Evolutionary conservation across 2,797 vertebrate species (phyloP), one percentile per base, ranked within the genome.

Genomic region (Enteromius afrohamiltoni): DNA sequence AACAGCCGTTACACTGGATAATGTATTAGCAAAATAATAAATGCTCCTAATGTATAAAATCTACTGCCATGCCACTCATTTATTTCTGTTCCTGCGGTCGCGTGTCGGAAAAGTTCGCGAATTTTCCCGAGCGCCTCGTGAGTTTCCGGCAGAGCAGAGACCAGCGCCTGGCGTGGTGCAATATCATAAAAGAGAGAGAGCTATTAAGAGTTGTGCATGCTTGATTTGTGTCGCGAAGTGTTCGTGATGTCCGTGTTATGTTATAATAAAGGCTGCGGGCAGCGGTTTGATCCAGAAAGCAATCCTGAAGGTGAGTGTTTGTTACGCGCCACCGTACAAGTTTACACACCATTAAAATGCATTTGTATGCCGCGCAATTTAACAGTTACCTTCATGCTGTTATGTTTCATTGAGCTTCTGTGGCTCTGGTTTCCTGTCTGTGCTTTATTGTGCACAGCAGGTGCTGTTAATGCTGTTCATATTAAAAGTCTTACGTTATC

Each of bases 211-310:
- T 17, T 51, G n/a, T 55, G 34, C 40, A 51, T 55, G 26, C n/a
- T 55, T 4, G 1, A 23, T 55, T 26, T 58, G 78, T 79, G 11
- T 79, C 21, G 21, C 16, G 10, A 65, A 21, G 34, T 9, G 14
- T 26, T 21, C 23, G 58, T 49, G 3, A 98, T 97, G 97, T 96
- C 97, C 1, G 74, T 93, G n/a, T 92, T 97, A 23, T 98, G 97
- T 92, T 97, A 98, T 84, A 97, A 97, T 87, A 96, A 96, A 62
- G 96, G 96, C 71, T 98, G 97, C 74, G 96, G 96, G 1, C 95
- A 98, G 88, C 95, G 97, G 7, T 99, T 97, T 87, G 96, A 99
- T 37, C 94, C 95, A 1, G 96, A 96, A 55, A 90, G 84, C 75
- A 98, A 98, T 77, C 91, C 90, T 0, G 96, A 95, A 10, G 97